These are phyloP conservation scores for Enoplosus armatus DNA, from an alignment of 2,797 vertebrate species.

Conservation along the genomic window DNA sequence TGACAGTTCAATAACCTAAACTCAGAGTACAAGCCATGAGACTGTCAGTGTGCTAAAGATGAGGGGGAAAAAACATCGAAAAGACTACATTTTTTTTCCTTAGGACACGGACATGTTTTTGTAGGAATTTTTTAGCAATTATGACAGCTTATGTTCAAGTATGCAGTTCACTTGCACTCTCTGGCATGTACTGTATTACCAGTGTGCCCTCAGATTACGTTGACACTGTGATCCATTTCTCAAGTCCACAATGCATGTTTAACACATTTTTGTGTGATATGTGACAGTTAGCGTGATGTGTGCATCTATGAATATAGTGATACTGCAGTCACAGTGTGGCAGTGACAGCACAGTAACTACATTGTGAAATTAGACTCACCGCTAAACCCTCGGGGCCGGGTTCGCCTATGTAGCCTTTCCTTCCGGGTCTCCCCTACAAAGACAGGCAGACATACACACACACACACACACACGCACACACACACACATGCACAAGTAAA, in stretches of 20 bases:
- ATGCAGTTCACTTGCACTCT: neutral
- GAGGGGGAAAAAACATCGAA: no score
- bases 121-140: neutral
- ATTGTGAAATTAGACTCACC: slow-evolving; percentile 75
- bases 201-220: no score
- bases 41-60: neutral
- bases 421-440: slow-evolving; percentile 91
- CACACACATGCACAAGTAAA: slow-evolving; percentile 19
- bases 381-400: slow-evolving; percentile 90
- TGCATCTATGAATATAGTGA: neutral
- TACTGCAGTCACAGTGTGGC: neutral
- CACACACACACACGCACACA: slow-evolving; percentile 42
- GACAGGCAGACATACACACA: slow-evolving; percentile 38
- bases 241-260: no score
- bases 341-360: neutral
- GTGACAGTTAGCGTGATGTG: no score
- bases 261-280: neutral
- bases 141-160: neutral
- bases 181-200: neutral
- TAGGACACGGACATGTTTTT: neutral
- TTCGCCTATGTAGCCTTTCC: slow-evolving; percentile 91
- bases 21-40: neutral
- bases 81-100: no score
- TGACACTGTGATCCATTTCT: no score
- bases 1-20: neutral